Evolutionary conservation across 2,797 vertebrate species (phyloP), one percentile per base, ranked within the genome.

Genomic region (Acrossocheilus wenchowensis): DNA sequence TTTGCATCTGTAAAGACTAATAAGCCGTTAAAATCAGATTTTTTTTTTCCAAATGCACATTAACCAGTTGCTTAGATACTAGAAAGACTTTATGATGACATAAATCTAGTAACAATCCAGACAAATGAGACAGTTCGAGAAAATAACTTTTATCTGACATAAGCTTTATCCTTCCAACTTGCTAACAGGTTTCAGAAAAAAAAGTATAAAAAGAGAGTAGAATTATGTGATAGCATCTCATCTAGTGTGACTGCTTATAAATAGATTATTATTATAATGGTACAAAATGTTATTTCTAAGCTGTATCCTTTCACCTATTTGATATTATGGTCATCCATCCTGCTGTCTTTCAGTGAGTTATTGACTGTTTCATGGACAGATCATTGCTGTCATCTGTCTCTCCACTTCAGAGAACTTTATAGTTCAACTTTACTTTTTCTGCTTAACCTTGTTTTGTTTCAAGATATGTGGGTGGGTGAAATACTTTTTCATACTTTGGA

Each of bases 371-470:
- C 57, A 77, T 75, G 41, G 43, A 79, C 39, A 21, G 39, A 43
- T 64, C 64, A 57, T n/a, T 72, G 15, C 23, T 39, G 21, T 34
- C 7, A 41, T 69, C 8, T 64, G 34, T 50, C 39, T 57, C 39
- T 71, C 23, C 19, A 79, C 34, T 74, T 80, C n/a, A 36, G 12
- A 75, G n/a, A 89, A 88, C 39, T 86, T 73, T 60, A 19, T 43
- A 86, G 81, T 84, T 87, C 39, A 77, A 79, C 84, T 87, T 89
- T 48, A 82, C 77, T 81, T 87, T 69, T 86, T 66, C 72, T 23
- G n/a, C 78, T 90, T 89, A 85, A 90, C 90, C 88, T 90, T 89
- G 85, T 87, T 83, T 85, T 66, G 82, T 89, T 57, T 74, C 41
- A 60, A 83, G 71, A 41, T 74, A 72, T 62, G 87, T 86, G 87